Base-by-base conservation (phyloP, 2,888 invertebrate genomes). In the Cactoblastis cactorum region DNA sequence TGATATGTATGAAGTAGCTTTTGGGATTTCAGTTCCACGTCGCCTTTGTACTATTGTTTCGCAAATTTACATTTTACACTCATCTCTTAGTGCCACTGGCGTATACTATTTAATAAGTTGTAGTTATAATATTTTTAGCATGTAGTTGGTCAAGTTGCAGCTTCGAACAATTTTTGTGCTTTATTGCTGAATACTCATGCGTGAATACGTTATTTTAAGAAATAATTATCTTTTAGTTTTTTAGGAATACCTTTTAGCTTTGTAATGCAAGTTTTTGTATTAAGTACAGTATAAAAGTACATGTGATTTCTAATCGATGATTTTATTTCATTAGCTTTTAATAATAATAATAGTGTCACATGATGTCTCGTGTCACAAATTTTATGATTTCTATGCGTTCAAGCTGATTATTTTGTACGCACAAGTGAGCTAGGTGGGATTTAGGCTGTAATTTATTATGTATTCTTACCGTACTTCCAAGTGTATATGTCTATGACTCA, bases 181-280 rank as follows among this genome's bases (percentile, higher is more conserved):
- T 89, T 89, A 89, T 74, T 76, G 86, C 86, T 83, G 82, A 89
- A 89, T 89, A 88, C 89, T 89, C 88, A 88, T 83, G 84, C 79
- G 86, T 84, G 83, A 77, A 87, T 85, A 84, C 81, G 74, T 86
- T 79, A 78, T 77, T 80, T 79, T 82, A 80, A 79, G 74, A 62
- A 67, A 33, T 43, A 39, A 41, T 39, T 49, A 69, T 74, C 69
- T 73, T 37, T 77, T 78, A 74, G 74, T 76, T 69, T 67, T 76
- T 62, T 79, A 78, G 73, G 69, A 65, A 67, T 81, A 66, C 59
- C 58, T 66, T 70, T 68, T 65, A 67, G 63, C 69, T 67, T 73
- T 74, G 75, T 68, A 80, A 83, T 83, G 82, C 84, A 81, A 85
- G 65, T 76, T 80, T 78, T 81, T 77, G 71, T 83, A 78, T 75